Percentiles rank a stretch among this genome's conserved stretches.
These are phyloP conservation scores for Rhingia rostrata DNA, from an alignment of 2,888 invertebrate genomes.

Conservation along the genomic window DNA sequence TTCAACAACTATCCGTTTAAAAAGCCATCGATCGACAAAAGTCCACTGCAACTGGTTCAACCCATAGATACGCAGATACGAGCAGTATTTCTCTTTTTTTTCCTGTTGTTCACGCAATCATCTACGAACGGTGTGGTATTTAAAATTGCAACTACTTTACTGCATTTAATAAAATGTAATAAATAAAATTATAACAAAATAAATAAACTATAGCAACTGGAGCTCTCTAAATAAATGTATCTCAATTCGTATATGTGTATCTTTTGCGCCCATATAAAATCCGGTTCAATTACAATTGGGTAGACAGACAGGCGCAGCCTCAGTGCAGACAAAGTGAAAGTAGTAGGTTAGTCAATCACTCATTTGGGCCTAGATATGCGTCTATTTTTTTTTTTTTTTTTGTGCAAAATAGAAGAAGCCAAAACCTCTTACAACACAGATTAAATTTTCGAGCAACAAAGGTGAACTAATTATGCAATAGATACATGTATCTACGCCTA, in stretches of 20 bases:
- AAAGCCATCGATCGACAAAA: conserved; percentile 37
- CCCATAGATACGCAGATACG: conserved; percentile 13
- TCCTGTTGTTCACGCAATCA: conserved; percentile 37
- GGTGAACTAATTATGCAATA: conserved; percentile 19
- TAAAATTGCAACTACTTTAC: conserved; percentile 51
- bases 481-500: neutral
- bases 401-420: conserved; percentile 3
- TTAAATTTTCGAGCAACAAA: conserved; percentile 26
- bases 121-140: conserved; percentile 47
- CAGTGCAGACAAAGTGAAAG: conserved; percentile 66
- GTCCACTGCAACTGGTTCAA: conserved; percentile 50
- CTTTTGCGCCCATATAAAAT: conserved; percentile 61
- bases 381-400: too few species aligned
- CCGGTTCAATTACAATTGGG: conserved; percentile 70
- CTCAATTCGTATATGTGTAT: conserved; percentile 19
- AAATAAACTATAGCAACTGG: conserved; percentile 19
- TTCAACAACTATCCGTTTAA: conserved; percentile 45
- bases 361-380: conserved; percentile 37
- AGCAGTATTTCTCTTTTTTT: conserved; percentile 15
- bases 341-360: conserved; percentile 72
- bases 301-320: conserved; percentile 71
- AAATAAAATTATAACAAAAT: conserved; percentile 16
- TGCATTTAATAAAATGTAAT: conserved; percentile 35
- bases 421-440: conserved; percentile 40
- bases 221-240: conserved; percentile 33